A percentile compares a stretch with the other conserved stretches of the same genome.
These are phyloP conservation scores for Drosophila trapezifrons DNA, from an alignment of 1,140 invertebrate species.

Conservation along the genomic window DNA sequence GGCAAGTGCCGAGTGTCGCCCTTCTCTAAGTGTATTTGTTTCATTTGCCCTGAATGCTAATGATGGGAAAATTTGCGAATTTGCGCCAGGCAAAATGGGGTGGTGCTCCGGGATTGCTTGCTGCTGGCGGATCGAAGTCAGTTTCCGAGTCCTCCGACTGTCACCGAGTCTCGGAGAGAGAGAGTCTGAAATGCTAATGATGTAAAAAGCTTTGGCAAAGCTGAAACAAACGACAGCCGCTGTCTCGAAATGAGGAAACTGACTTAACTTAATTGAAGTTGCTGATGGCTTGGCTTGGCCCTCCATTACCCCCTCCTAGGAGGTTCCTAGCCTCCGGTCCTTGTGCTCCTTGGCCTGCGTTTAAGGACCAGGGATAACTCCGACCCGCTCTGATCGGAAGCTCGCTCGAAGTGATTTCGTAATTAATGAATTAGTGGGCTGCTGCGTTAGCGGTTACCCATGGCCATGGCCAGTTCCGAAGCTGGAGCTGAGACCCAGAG, in stretches of 20 bases:
- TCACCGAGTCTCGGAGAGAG: slow-evolving; percentile 14
- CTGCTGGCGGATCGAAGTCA: slow-evolving; percentile 47
- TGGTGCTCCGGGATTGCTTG: no score
- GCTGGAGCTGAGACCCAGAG: no score
- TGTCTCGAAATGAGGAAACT: slow-evolving; percentile 76
- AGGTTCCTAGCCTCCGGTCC: neutral
- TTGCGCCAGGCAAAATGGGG: slow-evolving; percentile 56
- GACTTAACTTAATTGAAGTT: slow-evolving; percentile 83
- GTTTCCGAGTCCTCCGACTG: slow-evolving; percentile 26
- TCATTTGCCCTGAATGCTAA: slow-evolving; percentile 82
- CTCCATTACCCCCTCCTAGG: slow-evolving; percentile 7
- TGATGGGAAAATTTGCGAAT: slow-evolving; percentile 83
- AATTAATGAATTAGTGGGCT: slow-evolving; percentile 73
- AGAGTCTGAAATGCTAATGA: slow-evolving; percentile 77
- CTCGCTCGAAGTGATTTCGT: slow-evolving; percentile 76
- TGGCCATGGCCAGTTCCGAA: slow-evolving; percentile 19
- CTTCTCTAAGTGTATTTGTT: slow-evolving; percentile 78
- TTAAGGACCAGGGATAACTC: slow-evolving; percentile 48
- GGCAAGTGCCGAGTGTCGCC: slow-evolving; percentile 44
- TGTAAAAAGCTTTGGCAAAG: slow-evolving; percentile 74
- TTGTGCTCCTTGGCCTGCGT: slow-evolving; percentile 32
- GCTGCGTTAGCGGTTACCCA: slow-evolving; percentile 64
- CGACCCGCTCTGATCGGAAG: slow-evolving; percentile 64
- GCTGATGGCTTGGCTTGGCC: slow-evolving; percentile 51
- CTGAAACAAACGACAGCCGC: slow-evolving; percentile 81